Conservation (phyloP, 2,113 vertebrate genomes). For the Apteryx mantelli region DNA sequence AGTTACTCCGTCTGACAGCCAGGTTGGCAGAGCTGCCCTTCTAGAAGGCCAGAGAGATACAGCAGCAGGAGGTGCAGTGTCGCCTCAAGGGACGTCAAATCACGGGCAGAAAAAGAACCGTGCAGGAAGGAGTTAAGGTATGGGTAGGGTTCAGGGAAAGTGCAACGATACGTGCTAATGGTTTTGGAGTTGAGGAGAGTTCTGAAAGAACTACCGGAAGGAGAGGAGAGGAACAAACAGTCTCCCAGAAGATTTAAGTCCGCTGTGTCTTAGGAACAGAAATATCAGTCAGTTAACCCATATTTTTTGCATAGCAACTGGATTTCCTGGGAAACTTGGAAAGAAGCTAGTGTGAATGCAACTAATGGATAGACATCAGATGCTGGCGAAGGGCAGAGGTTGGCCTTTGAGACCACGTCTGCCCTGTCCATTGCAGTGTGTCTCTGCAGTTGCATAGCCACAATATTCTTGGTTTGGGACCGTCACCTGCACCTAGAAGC, state of each 20-base stretch:
- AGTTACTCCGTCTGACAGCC: slow-evolving; percentile 15
- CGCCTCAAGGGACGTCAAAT: not conserved
- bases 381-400: not conserved
- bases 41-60: not conserved
- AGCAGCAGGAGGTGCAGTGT: not conserved
- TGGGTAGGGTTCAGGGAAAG: slow-evolving; percentile 51
- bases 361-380: not conserved
- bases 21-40: slow-evolving; percentile 23
- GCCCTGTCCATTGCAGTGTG: not conserved
- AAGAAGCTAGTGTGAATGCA: not conserved
- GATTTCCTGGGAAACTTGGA: slow-evolving; percentile 47
- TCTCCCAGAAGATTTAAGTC: slow-evolving; percentile 36
- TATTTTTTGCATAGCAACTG: not conserved
- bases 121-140: slow-evolving; percentile 46
- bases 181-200: slow-evolving; percentile 25
- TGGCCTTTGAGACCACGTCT: not conserved
- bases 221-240: not conserved
- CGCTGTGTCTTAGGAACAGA: slow-evolving; percentile 36
- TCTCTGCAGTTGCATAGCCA: not conserved
- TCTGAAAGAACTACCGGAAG: slow-evolving; percentile 28
- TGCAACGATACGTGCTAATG: slow-evolving; percentile 26
- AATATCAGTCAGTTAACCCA: slow-evolving; percentile 19
- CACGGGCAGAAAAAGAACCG: not conserved
- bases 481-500: not conserved
- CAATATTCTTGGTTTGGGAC: not conserved